Base-by-base conservation (phyloP, 2,113 vertebrate genomes). In the Gobio gobio region DNA sequence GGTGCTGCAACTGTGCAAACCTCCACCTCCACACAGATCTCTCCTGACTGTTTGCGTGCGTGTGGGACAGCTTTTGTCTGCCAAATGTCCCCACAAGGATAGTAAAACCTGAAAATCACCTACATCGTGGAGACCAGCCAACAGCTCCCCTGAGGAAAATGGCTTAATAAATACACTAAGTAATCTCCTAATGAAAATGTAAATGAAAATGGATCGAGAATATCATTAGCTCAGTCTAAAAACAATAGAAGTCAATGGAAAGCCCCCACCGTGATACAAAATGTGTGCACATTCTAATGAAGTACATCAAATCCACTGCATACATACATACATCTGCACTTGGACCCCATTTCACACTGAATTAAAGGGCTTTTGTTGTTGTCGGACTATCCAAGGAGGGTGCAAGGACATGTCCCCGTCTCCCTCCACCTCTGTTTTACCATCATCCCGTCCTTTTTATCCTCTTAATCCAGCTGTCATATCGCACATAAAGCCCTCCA, bases 1-100 rank as follows among this genome's bases (percentile, higher is more conserved):
- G 74, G 88, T 84, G 86, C 72, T 26, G 33, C 64, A 92, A 91
- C 87, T 88, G 87, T 86, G 84, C 22, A 64, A 75, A 18, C 66
- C 40, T 40, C 40, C 64, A 13, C 79, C 58, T 73, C 66, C 76
- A 85, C 63, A 40, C 43, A 18, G 77, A 64, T 43, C 59, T 79
- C 29, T 78, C 29, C 68, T 61, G 22, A 29, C 78, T 72, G 10
- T 81, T 33, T 80, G 82, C 5, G 18, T 72, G 68, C 68, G 76
- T 72, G 82, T 63, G 61, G 68, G 5, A 54, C 49, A 45, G 45
- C 6, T 45, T 49, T 75, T 49, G 43, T 74, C 72, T 29, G 74
- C 74, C 74, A 74, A 74, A 74, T 13, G 43, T 74, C 40, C 72
- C 40, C 43, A 76, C 13, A 54, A 29, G 49, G 74, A 76, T 18